Percentiles rank a stretch among this genome's conserved stretches.
These are phyloP conservation scores for Tetranychus piercei DNA, from an alignment of 2,888 invertebrate species.

Conservation along the genomic window DNA sequence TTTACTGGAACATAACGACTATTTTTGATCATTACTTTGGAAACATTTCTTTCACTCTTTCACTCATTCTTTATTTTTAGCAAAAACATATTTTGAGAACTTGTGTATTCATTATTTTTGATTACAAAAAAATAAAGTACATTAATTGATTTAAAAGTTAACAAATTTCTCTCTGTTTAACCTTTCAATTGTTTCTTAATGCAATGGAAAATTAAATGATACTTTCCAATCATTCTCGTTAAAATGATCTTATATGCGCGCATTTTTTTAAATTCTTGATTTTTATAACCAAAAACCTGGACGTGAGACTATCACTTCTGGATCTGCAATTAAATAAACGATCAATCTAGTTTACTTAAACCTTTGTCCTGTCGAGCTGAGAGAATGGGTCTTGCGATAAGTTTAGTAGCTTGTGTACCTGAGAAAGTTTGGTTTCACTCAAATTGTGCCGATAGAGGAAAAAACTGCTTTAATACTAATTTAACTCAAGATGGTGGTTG, in stretches of 20 bases:
- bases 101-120: too few relatives aligned
- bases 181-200: too few relatives aligned
- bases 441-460: conserved; percentile 69
- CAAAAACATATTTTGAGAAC: too few relatives aligned
- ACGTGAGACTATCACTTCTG: conserved; percentile 43
- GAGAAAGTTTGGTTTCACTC: conserved; percentile 94
- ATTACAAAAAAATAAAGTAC: too few relatives aligned
- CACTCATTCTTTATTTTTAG: too few relatives aligned
- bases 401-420: conserved; percentile 73
- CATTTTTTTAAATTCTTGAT: conserved; percentile 48
- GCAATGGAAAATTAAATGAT: too few relatives aligned
- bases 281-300: conserved; percentile 60
- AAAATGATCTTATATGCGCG: conserved; percentile 22
- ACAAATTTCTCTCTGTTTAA: too few relatives aligned
- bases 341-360: conserved; percentile 66
- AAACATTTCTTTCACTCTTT: too few relatives aligned
- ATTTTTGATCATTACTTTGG: too few relatives aligned
- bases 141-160: too few relatives aligned
- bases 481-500: conserved; percentile 75
- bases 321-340: conserved; percentile 50
- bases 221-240: conserved; percentile 27
- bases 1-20: too few relatives aligned
- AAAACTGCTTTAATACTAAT: conserved; percentile 77
- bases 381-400: conserved; percentile 94
- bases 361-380: conserved; percentile 84